Percentiles rank a stretch among this genome's conserved stretches.
Evolutionary conservation across 2,888 invertebrate genomes (phyloP).

Genomic region (Leptura quadrifasciata): DNA sequence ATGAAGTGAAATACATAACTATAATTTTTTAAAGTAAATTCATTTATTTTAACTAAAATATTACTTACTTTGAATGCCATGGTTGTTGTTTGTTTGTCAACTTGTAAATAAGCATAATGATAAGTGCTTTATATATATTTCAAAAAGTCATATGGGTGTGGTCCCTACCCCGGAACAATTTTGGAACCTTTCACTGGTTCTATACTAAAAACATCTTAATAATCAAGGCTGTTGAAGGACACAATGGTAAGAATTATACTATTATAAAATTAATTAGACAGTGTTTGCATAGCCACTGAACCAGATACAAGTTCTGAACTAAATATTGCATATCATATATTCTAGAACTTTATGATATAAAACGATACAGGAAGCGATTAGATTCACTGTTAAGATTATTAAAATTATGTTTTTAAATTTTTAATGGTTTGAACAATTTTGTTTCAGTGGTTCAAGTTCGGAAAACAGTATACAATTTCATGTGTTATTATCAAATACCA

Average conservation of each 20-base stretch:
- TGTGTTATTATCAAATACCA: too few relatives aligned
- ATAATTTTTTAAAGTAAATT: neutral
- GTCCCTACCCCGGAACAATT: slow-evolving; percentile 46
- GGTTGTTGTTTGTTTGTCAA: slow-evolving; percentile 51
- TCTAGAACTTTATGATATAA: too few relatives aligned
- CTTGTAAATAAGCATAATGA: slow-evolving; percentile 9
- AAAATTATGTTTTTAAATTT: neutral
- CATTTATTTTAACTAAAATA: neutral
- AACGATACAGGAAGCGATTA: neutral
- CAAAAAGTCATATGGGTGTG: slow-evolving; percentile 52
- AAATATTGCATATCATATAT: slow-evolving; percentile 7
- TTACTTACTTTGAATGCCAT: slow-evolving; percentile 64
- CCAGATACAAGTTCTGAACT: slow-evolving; percentile 51
- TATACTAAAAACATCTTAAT: slow-evolving; percentile 47
- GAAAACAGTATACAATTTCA: neutral
- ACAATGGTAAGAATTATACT: slow-evolving; percentile 64
- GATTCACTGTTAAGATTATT: too few relatives aligned
- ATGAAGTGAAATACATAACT: too few relatives aligned
- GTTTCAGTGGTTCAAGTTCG: neutral
- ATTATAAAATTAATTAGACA: slow-evolving; percentile 10
- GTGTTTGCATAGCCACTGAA: slow-evolving; percentile 49
- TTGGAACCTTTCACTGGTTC: slow-evolving; percentile 48
- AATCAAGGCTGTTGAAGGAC: slow-evolving; percentile 49
- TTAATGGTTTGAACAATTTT: neutral
- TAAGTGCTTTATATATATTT: slow-evolving; percentile 25